Percentiles rank a stretch among this genome's conserved stretches.
phyloP scores from a whole-genome alignment of 2,888 invertebrate genomes.

The Cephus spinipes region DNA sequence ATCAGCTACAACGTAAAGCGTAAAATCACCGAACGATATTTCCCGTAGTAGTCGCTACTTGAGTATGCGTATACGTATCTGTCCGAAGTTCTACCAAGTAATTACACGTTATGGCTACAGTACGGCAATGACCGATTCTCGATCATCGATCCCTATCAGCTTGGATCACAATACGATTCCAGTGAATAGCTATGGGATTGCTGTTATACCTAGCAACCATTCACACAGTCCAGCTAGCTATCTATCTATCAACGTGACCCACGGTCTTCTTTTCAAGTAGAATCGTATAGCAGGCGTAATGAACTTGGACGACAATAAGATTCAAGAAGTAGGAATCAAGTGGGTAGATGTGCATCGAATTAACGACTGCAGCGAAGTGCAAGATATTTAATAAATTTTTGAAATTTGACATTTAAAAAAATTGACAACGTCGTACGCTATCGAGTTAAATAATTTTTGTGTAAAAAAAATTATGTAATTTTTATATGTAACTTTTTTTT shows the following conservation, averaged over 20 bases:
- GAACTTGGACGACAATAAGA: neutral
- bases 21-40: neutral
- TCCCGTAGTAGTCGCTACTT: neutral
- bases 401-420: no score
- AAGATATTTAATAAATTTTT: no score
- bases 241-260: neutral
- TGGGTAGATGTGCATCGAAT: neutral
- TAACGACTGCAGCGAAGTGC: no score
- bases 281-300: neutral
- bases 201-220: neutral
- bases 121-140: neutral
- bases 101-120: neutral
- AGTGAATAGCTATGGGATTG: neutral
- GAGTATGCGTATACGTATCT: neutral
- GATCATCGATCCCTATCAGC: neutral
- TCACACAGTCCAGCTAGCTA: neutral
- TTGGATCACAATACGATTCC: neutral
- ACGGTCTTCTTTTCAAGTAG: neutral
- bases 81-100: neutral
- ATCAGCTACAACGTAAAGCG: neutral
- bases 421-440: no score
- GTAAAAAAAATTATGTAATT: neutral
- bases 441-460: neutral
- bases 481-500: neutral
- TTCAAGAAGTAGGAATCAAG: neutral